Conservation (phyloP, 2,113 vertebrate genomes). For the Prionailurus bengalensis region DNA sequence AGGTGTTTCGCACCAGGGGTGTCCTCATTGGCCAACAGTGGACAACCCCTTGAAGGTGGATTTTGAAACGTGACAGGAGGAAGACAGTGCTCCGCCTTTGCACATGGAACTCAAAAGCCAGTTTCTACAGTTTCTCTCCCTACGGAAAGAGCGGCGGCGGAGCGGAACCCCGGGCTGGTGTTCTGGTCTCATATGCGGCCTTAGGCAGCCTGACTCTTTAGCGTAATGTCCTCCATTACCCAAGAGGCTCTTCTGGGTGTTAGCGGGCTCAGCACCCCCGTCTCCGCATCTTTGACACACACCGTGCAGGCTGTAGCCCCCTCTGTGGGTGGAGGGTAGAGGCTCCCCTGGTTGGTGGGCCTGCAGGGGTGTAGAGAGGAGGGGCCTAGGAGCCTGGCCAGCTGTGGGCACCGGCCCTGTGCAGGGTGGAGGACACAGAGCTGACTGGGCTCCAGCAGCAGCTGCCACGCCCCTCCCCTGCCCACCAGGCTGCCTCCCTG, state of each 20-base stretch:
- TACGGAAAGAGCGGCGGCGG: not conserved
- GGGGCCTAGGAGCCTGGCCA: conserved; percentile 86
- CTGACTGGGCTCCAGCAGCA: too few species aligned
- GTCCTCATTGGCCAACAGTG: not conserved
- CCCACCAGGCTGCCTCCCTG: not conserved
- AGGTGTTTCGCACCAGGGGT: not conserved
- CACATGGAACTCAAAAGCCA: not conserved
- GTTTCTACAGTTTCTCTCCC: not conserved
- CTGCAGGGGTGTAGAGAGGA: not conserved
- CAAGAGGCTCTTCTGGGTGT: not conserved
- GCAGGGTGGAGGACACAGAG: not conserved
- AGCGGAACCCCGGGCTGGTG: not conserved
- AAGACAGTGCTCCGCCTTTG: not conserved
- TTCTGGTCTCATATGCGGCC: not conserved
- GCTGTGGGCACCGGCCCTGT: not conserved
- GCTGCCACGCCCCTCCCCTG: too few species aligned
- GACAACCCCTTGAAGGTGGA: not conserved
- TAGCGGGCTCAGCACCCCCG: not conserved
- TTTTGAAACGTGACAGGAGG: not conserved
- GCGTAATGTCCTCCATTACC: not conserved
- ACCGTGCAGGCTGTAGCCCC: not conserved
- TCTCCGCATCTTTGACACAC: not conserved
- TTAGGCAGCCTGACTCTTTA: not conserved
- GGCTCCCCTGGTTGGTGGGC: not conserved
- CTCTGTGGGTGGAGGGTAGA: not conserved